A percentile compares a stretch with the other conserved stretches of the same genome.
These are phyloP conservation scores for Patagioenas fasciata DNA, from an alignment of 2,113 vertebrate genomes.

Conservation along the genomic window DNA sequence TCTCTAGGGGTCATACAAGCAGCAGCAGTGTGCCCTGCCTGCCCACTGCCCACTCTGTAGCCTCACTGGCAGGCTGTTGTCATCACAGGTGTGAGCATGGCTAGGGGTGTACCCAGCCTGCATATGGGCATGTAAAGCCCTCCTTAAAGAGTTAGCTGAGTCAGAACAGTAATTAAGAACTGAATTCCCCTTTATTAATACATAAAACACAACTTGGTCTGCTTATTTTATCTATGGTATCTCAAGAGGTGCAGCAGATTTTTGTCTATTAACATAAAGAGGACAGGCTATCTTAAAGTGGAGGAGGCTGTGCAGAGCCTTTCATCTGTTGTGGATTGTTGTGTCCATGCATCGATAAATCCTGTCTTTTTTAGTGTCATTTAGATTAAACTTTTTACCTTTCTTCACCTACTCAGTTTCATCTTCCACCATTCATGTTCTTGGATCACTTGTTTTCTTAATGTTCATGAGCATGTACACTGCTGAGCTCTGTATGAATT, in stretches of 20 bases:
- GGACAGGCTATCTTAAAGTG: not conserved
- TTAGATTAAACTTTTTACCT: not conserved
- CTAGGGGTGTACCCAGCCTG: not conserved
- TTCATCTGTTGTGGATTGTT: not conserved
- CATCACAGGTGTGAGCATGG: accelerated
- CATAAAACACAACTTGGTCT: not conserved
- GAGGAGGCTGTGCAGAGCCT: not conserved
- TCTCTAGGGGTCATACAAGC: accelerated
- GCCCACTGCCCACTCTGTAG: not conserved
- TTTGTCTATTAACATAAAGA: not conserved
- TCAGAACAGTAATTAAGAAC: not conserved
- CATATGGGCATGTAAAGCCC: not conserved
- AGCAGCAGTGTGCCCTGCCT: accelerated
- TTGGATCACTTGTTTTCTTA: not conserved
- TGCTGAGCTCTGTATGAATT: not conserved
- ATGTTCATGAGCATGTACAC: accelerated
- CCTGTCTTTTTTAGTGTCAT: not conserved
- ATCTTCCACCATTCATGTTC: not conserved
- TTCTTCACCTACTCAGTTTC: not conserved
- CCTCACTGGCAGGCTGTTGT: not conserved
- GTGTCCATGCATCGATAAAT: not conserved
- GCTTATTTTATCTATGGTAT: not conserved
- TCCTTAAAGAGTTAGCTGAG: not conserved
- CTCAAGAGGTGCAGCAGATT: not conserved
- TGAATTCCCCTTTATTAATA: not conserved